Percentiles rank a stretch among this genome's conserved stretches.
Conservation (phyloP, 2,888 invertebrate species). For the Notocelia uddmanniana region DNA sequence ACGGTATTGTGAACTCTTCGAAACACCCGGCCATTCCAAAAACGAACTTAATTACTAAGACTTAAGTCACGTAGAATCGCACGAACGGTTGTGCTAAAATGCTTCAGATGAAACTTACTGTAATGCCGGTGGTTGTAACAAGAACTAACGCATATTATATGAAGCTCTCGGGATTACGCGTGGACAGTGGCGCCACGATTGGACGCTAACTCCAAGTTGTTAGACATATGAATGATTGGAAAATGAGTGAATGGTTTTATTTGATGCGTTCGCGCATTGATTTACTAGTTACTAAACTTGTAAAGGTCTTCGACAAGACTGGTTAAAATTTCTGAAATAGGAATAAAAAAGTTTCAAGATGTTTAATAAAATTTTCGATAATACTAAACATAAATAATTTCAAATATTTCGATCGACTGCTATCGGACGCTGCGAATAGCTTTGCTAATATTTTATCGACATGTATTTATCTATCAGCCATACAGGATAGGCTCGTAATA, state of each 20-base stretch:
- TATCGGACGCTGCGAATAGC: neutral
- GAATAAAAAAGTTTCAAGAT: no score
- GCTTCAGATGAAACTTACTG: conserved; percentile 12
- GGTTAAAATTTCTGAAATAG: neutral
- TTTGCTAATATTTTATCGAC: neutral
- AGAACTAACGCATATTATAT: conserved; percentile 4
- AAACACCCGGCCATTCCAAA: neutral
- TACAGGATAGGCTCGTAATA: no score
- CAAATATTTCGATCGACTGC: neutral
- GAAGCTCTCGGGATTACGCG: neutral
- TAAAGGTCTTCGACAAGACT: neutral
- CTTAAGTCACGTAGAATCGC: conserved; percentile 2
- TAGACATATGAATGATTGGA: conserved; percentile 14
- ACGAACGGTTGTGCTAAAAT: conserved; percentile 2
- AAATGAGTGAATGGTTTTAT: conserved; percentile 32
- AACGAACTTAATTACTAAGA: neutral
- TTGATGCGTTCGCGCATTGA: neutral
- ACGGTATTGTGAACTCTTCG: conserved; percentile 21
- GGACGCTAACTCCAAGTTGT: conserved; percentile 6
- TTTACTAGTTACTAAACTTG: neutral
- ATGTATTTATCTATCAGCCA: neutral
- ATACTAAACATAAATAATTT: neutral
- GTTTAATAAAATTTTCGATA: no score
- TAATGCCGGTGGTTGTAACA: conserved; percentile 9
- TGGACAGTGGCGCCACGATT: conserved; percentile 2